Conservation (phyloP, 2,797 vertebrate species). For the Fratercula arctica region DNA sequence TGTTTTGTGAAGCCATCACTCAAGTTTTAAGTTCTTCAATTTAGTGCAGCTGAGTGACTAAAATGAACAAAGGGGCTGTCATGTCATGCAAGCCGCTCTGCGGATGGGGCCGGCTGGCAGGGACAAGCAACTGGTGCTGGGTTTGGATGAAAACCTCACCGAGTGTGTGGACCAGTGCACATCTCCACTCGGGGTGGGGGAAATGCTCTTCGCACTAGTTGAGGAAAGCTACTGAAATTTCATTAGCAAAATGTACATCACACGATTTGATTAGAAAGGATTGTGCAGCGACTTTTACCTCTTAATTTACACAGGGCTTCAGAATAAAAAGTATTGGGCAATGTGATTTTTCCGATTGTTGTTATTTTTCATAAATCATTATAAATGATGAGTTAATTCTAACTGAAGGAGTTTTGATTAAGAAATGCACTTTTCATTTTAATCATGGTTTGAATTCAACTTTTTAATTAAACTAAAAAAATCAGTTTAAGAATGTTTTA, state of each 20-base stretch:
- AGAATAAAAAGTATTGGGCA: neutral
- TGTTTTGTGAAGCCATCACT: neutral
- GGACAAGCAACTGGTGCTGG: neutral
- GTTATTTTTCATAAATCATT: neutral
- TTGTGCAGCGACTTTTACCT: neutral
- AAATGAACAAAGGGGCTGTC: neutral
- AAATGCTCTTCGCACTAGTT: neutral
- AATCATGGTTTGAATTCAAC: neutral
- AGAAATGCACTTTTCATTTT: neutral
- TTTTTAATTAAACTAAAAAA: neutral
- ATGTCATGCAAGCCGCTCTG: neutral
- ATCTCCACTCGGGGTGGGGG: rapidly evolving
- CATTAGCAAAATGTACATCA: neutral
- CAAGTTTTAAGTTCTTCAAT: neutral
- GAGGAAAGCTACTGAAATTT: neutral
- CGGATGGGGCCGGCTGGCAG: rapidly evolving
- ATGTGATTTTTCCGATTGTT: neutral
- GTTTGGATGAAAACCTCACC: neutral
- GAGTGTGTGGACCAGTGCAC: neutral
- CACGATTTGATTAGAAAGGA: neutral
- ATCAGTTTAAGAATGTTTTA: neutral
- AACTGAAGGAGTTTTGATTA: neutral
- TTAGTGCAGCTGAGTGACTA: neutral
- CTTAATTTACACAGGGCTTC: neutral
- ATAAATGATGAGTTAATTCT: neutral